Evolutionary conservation across 1,140 invertebrate species (phyloP), one percentile per base, ranked within the genome.

Genomic region (Dufourea novaeangliae): DNA sequence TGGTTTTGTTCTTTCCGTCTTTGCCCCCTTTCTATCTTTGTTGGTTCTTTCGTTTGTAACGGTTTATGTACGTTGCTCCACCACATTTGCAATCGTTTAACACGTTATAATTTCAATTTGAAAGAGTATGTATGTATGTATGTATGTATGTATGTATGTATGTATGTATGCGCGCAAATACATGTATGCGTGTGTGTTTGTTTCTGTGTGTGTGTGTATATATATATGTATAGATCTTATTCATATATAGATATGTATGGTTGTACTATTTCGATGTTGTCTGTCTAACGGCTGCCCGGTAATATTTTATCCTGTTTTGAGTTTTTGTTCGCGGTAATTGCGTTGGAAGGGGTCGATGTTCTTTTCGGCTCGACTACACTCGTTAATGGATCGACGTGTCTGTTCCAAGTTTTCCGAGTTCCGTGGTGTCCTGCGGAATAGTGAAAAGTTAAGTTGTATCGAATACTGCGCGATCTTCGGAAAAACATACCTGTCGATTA

Each of bases 351-450:
- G n/a, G n/a, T n/a, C n/a, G n/a, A n/a, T n/a, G n/a, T n/a, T n/a
- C n/a, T n/a, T n/a, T n/a, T n/a, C n/a, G n/a, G n/a, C 46, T 17
- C 27, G 54, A 3, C 1, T 56, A 3, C 25, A 29, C 7, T 50
- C 52, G 11, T 56, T 29, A 56, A 25, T 7, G 25, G 2, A 1
- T n/a, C 20, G 32, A n/a, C 17, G 32, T 20, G 1, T 14, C 12
- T 11, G 20, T 25, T 39, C 1, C n/a, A 1, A 39, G 0, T 11
- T 41, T 39, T 3, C 2, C 59, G 3, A 62, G 59, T 25, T 62
- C n/a, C n/a, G 7, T 4, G 32, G 8, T 1, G 2, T 78, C 79
- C 86, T 88, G 34, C 11, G 63, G 78, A n/a, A 12, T 4, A 44
- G 50, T 32, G 11, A 14, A 44, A 44, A 14, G 11, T 44, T 44